Evolutionary conservation across 2,888 invertebrate genomes (phyloP).

Genomic region (Parnassius apollo): DNA sequence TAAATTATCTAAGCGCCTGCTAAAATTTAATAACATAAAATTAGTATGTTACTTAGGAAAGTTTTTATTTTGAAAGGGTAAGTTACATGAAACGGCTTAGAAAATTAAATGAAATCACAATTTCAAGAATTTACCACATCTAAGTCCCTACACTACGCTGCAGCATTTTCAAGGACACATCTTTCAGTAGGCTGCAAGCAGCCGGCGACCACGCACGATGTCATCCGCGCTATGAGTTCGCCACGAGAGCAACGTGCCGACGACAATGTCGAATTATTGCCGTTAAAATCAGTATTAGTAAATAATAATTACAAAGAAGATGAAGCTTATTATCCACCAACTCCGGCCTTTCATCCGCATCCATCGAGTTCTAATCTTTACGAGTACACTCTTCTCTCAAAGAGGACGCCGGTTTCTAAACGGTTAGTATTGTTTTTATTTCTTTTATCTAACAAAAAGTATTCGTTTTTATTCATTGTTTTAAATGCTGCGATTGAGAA

Average conservation of each 20-base stretch:
- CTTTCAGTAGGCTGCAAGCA: slow-evolving; percentile 54
- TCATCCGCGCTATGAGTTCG: slow-evolving; percentile 60
- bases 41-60: not conserved
- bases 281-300: slow-evolving; percentile 70
- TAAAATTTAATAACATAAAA: slow-evolving; percentile 6
- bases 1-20: slow-evolving; percentile 4
- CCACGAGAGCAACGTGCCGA: slow-evolving; percentile 57
- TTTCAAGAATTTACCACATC: slow-evolving; percentile 26
- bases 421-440: slow-evolving; percentile 46
- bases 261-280: slow-evolving; percentile 71
- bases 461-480: not conserved
- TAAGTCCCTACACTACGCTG: slow-evolving; percentile 36
- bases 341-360: slow-evolving; percentile 54
- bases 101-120: not conserved
- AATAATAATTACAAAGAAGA: slow-evolving; percentile 69
- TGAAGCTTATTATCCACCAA: slow-evolving; percentile 66
- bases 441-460: slow-evolving; percentile 20
- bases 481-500: not conserved
- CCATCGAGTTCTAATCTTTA: slow-evolving; percentile 64
- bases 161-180: slow-evolving; percentile 44
- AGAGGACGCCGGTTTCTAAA: slow-evolving; percentile 77
- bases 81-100: too few species aligned
- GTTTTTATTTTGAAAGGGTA: too few species aligned
- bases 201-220: slow-evolving; percentile 58
- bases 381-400: slow-evolving; percentile 72